Evolutionary conservation across 2,113 vertebrate genomes (phyloP).

Genomic region (Ornithorhynchus anatinus): DNA sequence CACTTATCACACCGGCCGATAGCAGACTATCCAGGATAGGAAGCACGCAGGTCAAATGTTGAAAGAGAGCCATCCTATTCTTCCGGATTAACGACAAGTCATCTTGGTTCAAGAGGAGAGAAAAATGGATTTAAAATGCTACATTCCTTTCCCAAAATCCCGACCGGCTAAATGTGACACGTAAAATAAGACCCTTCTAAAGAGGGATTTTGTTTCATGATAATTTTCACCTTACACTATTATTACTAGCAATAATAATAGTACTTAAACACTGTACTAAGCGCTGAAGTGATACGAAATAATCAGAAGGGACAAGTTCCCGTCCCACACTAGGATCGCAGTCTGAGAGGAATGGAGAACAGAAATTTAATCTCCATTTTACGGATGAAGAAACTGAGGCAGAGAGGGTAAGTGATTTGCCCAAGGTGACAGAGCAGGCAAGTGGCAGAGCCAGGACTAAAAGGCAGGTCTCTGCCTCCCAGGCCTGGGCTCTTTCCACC

Average conservation of each 20-base stretch:
- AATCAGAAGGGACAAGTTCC: no score
- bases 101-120: conserved; percentile 71
- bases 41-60: conserved; percentile 85
- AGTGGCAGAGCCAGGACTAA: background rate
- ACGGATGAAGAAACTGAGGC: background rate
- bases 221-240: background rate
- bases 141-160: background rate
- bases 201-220: background rate
- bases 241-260: background rate
- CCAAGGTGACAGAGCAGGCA: background rate
- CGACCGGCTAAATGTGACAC: background rate
- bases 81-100: conserved; percentile 90
- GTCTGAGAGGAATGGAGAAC: no score
- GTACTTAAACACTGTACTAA: no score
- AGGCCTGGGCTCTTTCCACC: background rate
- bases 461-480: background rate
- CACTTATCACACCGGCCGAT: conserved; percentile 82
- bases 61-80: conserved; percentile 88
- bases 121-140: background rate
- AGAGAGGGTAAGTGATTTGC: background rate
- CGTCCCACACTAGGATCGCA: no score
- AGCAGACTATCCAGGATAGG: conserved; percentile 85
- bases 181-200: background rate
- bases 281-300: no score
- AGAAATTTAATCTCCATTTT: conserved; percentile 2